Evolutionary conservation across 2,113 vertebrate species (phyloP).

Genomic region (Chitala chitala): DNA sequence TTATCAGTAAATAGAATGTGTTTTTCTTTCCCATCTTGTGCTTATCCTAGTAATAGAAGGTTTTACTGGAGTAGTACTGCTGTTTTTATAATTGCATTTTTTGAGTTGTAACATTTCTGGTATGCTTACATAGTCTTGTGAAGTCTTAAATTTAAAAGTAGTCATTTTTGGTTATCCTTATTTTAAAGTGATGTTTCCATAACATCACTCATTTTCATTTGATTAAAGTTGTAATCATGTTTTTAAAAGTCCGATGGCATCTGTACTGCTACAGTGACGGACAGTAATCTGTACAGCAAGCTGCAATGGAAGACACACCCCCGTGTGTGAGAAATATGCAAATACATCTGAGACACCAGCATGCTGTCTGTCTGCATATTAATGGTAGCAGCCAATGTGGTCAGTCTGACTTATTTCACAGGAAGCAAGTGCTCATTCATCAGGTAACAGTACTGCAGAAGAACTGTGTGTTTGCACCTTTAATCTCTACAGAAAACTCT

Average conservation of each 20-base stretch:
- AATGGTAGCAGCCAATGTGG: too few relatives aligned
- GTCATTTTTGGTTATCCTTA: neutral
- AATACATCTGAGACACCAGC: too few relatives aligned
- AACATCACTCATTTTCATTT: neutral
- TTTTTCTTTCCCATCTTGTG: neutral
- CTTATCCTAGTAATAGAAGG: slow-evolving; percentile 2
- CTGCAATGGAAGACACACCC: too few relatives aligned
- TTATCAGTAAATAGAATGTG: neutral
- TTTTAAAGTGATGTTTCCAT: neutral
- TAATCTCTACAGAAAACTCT: too few relatives aligned
- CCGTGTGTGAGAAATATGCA: too few relatives aligned
- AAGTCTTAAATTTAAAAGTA: slow-evolving; percentile 10
- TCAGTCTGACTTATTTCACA: too few relatives aligned
- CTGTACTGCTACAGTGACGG: neutral
- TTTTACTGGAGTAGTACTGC: slow-evolving; percentile 50
- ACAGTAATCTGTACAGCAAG: neutral
- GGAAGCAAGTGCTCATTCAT: too few relatives aligned
- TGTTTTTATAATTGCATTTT: slow-evolving; percentile 43
- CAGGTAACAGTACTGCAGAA: too few relatives aligned
- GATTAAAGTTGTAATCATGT: neutral
- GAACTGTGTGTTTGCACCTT: too few relatives aligned
- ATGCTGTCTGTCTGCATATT: too few relatives aligned
- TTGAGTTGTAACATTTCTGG: slow-evolving; percentile 4
- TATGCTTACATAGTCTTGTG: slow-evolving; percentile 20
- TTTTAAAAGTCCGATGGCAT: neutral